Base-by-base conservation (phyloP, 35 echinoderm and acorn worm species). In the Amphiura filiformis region DNA sequence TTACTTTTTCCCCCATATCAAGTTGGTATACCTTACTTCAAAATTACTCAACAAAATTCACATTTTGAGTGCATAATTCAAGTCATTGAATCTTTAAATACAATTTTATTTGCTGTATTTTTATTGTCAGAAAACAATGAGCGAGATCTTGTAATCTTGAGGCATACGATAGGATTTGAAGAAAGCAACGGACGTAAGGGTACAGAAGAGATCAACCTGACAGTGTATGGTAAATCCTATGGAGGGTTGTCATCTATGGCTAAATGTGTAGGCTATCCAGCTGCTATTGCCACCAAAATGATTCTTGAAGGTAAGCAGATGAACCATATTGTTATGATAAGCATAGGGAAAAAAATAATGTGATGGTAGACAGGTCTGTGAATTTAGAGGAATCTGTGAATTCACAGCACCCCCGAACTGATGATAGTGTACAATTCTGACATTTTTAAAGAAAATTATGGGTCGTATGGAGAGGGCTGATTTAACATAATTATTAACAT, bases 211-310 rank as follows among this genome's bases (percentile, higher is more conserved):
- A 76, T 97, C 30, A 85, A 86, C 77, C 41, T 97, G 38, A 93
- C 91, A 0, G 82, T 97, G 23, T 97, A 97, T 36, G 95, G 95
- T 38, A 92, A 97, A 22, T 85, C 95, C 0, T 77, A 97, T 75
- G 95, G 95, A 28, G 32, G 64, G 30, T 76, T 95, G 3, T 94
- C 95, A 42, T 92, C 95, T n/a, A 97, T 97, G 95, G 95, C 95
- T 38, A 97, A 91, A 49, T 88, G 86, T 88, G 95, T 97, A n/a
- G 95, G 95, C 0, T 97, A 94, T 82, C 95, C 95, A 28, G 82
- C 89, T 75, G 95, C 95, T 3, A 97, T 97, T 38, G 95, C 77
- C 4, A 39, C 95, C 30, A 92, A 90, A 34, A 97, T 97, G 95
- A 80, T 97, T 14, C 89, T 97, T 18, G 95, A 97, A 18, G 95